Base-by-base conservation (phyloP, 2,888 invertebrate species). In the Ochropleura plecta region DNA sequence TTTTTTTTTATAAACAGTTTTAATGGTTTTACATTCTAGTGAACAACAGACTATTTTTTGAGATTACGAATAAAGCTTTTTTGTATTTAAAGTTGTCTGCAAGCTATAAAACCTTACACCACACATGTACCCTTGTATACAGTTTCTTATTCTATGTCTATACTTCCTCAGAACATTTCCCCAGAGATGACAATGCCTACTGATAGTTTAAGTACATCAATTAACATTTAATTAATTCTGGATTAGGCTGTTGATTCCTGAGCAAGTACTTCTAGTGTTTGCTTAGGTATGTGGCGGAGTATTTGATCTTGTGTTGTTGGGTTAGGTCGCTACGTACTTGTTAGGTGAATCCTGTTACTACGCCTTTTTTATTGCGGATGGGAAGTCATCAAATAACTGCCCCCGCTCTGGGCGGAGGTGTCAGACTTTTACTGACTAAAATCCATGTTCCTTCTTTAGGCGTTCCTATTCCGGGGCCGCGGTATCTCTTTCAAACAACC, bases 191-290 rank as follows among this genome's bases (percentile, higher is more conserved):
- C 81, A 74, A 81, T 76, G 16, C 79, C 57, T 79, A 59, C 51
- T 49, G 64, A 70, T 76, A 30, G 69, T 59, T 65, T 67, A 55
- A 81, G 76, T 73, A 74, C 70, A 68, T 73, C 73, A 73, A 82
- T 84, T 84, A 84, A 80, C 76, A 71, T 81, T 74, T 76, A 79
- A 86, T 85, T 83, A 85, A 76, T 78, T 65, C 71, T 14, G 71
- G 78, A 84, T 83, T 78, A 84, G 55, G 42, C 63, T 76, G 70
- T 73, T 83, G 69, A 76, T 79, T 66, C 70, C 69, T 67, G 46
- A 48, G 70, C 70, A 68, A 40, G 53, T 55, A 62, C 0, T 8
- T 67, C 48, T 67, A 67, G 67, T 64, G 30, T 67, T 78, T 68
- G 64, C 12, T 63, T 68, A 30, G n/a, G 51, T 9, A 55, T 78